Conservation (phyloP, 1,140 invertebrate species). For the Pentalonia nigronervosa region DNA sequence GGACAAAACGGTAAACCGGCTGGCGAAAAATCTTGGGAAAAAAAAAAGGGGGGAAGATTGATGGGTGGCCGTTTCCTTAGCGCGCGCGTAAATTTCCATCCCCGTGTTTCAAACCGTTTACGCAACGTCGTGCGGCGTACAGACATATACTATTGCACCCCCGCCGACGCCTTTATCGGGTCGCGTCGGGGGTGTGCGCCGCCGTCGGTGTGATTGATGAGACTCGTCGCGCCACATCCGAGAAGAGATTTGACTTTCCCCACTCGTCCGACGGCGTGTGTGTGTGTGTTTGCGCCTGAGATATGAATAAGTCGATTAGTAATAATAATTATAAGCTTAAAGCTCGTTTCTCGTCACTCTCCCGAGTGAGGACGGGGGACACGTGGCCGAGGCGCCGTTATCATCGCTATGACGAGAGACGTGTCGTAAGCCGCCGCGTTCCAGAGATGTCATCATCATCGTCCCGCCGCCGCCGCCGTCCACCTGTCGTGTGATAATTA, state of each 20-base stretch:
- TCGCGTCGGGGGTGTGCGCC: background rate
- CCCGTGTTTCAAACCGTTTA: background rate
- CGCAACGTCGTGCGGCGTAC: background rate
- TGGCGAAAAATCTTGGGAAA: background rate
- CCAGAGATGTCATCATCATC: background rate
- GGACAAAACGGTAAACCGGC: background rate
- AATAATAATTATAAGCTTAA: background rate
- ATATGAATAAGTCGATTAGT: constrained; percentile 44
- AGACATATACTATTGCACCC: background rate
- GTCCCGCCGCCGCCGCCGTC: no score
- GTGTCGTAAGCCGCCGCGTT: background rate
- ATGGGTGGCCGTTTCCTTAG: background rate
- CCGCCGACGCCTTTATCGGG: background rate
- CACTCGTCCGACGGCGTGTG: background rate
- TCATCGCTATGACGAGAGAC: background rate
- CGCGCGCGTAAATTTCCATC: background rate
- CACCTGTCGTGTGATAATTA: background rate
- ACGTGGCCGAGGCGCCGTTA: background rate
- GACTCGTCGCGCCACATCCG: background rate
- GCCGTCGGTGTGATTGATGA: constrained; percentile 24
- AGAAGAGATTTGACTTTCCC: constrained; percentile 32
- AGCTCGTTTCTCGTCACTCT: background rate
- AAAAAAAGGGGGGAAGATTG: constrained; percentile 22
- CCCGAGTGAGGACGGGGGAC: background rate
- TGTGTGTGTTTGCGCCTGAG: background rate